These are phyloP conservation scores for Synanthedon formicaeformis DNA, from an alignment of 2,888 invertebrate genomes.

Conservation along the genomic window DNA sequence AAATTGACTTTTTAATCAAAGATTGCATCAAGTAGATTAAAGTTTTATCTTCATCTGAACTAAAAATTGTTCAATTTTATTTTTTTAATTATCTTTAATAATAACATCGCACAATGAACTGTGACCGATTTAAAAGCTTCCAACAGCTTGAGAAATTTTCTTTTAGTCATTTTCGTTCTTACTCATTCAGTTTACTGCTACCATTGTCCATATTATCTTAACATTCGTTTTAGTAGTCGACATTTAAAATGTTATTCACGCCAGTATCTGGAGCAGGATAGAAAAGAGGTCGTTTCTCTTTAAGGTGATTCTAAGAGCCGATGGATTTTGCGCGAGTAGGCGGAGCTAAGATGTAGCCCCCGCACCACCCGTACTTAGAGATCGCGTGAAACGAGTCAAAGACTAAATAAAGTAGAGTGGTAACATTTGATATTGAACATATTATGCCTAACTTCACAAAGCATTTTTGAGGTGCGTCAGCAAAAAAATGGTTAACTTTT, in stretches of 20 bases:
- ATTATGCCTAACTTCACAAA: no score
- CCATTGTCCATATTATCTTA: slow-evolving; percentile 1
- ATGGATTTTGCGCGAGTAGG: no score
- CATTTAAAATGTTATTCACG: neutral
- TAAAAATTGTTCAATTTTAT: slow-evolving; percentile 13
- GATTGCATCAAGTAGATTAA: slow-evolving; percentile 25
- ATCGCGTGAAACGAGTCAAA: no score
- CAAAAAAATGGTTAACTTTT: no score
- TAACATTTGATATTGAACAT: no score
- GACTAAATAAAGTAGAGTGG: no score
- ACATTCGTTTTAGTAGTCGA: neutral
- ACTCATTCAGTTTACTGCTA: neutral
- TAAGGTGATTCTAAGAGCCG: no score
- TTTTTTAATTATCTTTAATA: no score
- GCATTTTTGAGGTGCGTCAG: no score
- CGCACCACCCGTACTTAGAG: no score
- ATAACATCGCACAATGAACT: no score
- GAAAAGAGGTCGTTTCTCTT: neutral
- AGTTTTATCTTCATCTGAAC: slow-evolving; percentile 19
- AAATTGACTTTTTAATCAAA: slow-evolving; percentile 36
- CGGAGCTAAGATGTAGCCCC: no score
- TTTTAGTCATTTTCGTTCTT: neutral
- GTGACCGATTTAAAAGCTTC: neutral
- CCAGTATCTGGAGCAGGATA: neutral
- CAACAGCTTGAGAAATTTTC: slow-evolving; percentile 1